Conservation (phyloP, 2,797 vertebrate genomes). For the Acanthurus leucopareius region DNA sequence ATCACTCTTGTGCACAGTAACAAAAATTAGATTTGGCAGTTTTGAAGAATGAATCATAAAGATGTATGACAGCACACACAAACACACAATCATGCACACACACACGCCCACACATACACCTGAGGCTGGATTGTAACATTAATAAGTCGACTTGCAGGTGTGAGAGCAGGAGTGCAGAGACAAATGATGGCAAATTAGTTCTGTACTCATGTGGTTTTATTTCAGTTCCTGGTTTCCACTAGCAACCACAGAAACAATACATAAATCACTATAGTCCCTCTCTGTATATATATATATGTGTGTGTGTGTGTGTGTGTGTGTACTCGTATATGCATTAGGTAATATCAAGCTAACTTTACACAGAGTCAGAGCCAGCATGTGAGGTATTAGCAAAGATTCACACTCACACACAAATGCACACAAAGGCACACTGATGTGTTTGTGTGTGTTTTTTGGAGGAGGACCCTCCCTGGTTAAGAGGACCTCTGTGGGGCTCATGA, state of each 20-base stretch:
- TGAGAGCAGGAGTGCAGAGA: constrained; percentile 39
- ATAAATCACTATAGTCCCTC: constrained; percentile 37
- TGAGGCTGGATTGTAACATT: constrained; percentile 46
- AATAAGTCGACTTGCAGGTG: constrained; percentile 66
- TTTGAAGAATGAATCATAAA: constrained; percentile 67
- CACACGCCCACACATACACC: constrained; percentile 42
- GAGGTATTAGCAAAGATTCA: constrained; percentile 55
- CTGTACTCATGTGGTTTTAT: constrained; percentile 59
- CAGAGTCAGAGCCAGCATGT: constrained; percentile 52
- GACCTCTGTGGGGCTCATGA: constrained; percentile 70
- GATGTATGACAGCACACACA: constrained; percentile 21
- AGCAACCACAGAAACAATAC: constrained; percentile 72
- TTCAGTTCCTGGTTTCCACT: constrained; percentile 63
- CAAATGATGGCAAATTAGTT: constrained; percentile 65
- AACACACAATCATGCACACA: constrained; percentile 4
- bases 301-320: constrained; percentile 17
- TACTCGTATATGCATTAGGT: constrained; percentile 22
- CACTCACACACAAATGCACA: constrained; percentile 53
- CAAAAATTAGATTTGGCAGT: constrained; percentile 67
- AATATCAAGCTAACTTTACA: constrained; percentile 32
- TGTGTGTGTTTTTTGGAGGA: constrained; percentile 25
- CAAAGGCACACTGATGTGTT: constrained; percentile 5
- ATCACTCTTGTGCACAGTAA: constrained; percentile 47
- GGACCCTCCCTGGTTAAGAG: constrained; percentile 41
- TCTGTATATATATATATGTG: constrained; percentile 12